These are phyloP conservation scores for Gryon sp. DNA, from an alignment of 1,140 invertebrate species.

Conservation along the genomic window DNA sequence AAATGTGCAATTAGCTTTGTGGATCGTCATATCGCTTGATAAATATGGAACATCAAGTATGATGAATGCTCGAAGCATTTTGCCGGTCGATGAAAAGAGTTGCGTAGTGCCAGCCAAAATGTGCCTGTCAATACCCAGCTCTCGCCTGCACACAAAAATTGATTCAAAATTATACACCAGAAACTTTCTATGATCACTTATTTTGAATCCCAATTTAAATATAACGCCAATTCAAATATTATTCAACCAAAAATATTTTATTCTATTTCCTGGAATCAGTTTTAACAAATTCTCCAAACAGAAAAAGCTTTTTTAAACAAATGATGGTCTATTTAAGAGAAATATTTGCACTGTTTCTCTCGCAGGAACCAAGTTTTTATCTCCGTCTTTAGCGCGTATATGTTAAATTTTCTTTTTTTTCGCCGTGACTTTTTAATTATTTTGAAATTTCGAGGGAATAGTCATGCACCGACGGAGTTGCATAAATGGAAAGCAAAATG, in stretches of 20 bases:
- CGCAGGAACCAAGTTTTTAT: not conserved
- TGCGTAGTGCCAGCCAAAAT: constrained; percentile 24
- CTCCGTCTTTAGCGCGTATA: constrained; percentile 1
- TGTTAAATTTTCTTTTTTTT: too few species aligned
- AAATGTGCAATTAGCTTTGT: constrained; percentile 56
- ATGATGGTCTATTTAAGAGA: too few species aligned
- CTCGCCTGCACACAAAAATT: constrained; percentile 26
- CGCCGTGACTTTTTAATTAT: constrained; percentile 12
- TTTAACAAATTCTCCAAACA: too few species aligned
- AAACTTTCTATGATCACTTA: constrained; percentile 10
- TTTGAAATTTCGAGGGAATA: constrained; percentile 15
- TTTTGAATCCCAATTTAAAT: not conserved
- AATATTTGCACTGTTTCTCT: too few species aligned
- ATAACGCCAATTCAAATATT: too few species aligned
- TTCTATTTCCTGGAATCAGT: too few species aligned
- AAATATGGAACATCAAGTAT: constrained; percentile 57
- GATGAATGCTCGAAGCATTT: constrained; percentile 55
- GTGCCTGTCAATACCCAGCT: constrained; percentile 10
- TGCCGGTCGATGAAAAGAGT: constrained; percentile 53
- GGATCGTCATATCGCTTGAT: constrained; percentile 53
- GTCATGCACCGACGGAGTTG: constrained; percentile 3
- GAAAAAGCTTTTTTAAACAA: too few species aligned
- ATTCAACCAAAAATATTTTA: too few species aligned
- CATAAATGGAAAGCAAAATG: not conserved
- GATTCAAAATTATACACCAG: constrained; percentile 16